A percentile compares a stretch with the other conserved stretches of the same genome.
Conservation (phyloP, 2,888 invertebrate genomes). For the Trissolcus japonicus region DNA sequence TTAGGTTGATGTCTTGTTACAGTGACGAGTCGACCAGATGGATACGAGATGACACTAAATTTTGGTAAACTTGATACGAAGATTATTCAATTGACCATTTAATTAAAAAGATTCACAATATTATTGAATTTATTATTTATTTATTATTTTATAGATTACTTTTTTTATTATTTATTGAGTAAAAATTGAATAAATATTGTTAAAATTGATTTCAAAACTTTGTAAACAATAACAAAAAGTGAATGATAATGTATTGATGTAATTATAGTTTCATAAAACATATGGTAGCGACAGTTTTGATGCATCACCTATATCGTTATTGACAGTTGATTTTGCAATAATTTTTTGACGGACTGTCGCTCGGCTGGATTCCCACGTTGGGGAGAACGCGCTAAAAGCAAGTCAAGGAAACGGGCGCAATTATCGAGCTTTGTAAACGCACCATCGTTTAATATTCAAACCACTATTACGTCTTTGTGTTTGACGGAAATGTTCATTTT, state of each 20-base stretch:
- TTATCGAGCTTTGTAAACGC: slow-evolving; percentile 66
- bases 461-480: slow-evolving; percentile 11
- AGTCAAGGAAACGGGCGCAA: slow-evolving; percentile 65
- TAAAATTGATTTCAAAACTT: not conserved
- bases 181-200: too few relatives aligned
- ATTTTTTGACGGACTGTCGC: slow-evolving; percentile 26
- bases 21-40: slow-evolving; percentile 22
- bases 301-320: not conserved
- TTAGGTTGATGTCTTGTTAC: slow-evolving; percentile 68
- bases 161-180: too few relatives aligned
- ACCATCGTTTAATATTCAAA: slow-evolving; percentile 66
- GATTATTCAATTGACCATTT: not conserved
- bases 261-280: too few relatives aligned
- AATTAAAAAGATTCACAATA: not conserved
- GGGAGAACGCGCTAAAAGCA: slow-evolving; percentile 26
- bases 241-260: too few relatives aligned
- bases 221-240: too few relatives aligned
- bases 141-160: too few relatives aligned
- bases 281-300: too few relatives aligned
- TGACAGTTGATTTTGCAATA: slow-evolving; percentile 39
- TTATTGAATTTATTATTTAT: too few relatives aligned
- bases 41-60: not conserved
- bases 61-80: slow-evolving; percentile 47
- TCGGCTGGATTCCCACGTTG: slow-evolving; percentile 39
- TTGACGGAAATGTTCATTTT: slow-evolving; percentile 1